Percentiles rank a stretch among this genome's conserved stretches.
Conservation (phyloP, 2,113 vertebrate species). For the Psettodes erumei region DNA sequence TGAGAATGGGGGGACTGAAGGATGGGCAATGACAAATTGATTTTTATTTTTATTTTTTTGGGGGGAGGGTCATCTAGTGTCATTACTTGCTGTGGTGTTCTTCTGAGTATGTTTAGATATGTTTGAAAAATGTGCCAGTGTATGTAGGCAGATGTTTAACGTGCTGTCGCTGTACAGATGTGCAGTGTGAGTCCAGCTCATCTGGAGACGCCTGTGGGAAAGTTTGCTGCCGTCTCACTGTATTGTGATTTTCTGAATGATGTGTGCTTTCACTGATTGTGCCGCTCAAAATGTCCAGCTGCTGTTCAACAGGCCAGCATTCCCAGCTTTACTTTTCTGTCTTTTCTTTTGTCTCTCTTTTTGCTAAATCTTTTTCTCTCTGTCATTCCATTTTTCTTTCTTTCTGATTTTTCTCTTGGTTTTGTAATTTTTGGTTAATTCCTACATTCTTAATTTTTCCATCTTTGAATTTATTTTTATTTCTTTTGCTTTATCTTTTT, state of each 20-base stretch:
- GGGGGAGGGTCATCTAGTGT: not conserved
- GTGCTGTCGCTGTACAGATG: not conserved
- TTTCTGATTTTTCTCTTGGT: not conserved
- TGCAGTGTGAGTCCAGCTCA: conserved; percentile 7
- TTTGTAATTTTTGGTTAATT: not conserved
- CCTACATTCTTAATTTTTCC: not conserved
- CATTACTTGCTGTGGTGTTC: not conserved
- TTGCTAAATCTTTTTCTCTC: not conserved
- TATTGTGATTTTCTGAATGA: conserved; percentile 45
- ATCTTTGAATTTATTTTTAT: not conserved
- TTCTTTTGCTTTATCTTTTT: not conserved
- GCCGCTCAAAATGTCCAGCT: conserved; percentile 8
- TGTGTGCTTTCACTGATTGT: conserved; percentile 38
- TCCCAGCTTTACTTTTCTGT: conserved; percentile 1
- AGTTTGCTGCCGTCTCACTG: conserved; percentile 13
- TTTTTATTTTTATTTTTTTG: too few relatives aligned
- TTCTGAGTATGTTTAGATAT: conserved; percentile 3
- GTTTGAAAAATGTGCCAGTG: conserved; percentile 14
- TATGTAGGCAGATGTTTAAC: conserved; percentile 19
- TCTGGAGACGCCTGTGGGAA: conserved; percentile 10
- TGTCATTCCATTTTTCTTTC: not conserved
- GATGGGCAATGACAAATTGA: conserved; percentile 31
- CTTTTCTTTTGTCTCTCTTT: not conserved
- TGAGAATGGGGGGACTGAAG: conserved; percentile 3
- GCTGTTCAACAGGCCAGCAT: conserved; percentile 5